Conservation (phyloP, 2,113 vertebrate species). For the Percopsis transmontana region DNA sequence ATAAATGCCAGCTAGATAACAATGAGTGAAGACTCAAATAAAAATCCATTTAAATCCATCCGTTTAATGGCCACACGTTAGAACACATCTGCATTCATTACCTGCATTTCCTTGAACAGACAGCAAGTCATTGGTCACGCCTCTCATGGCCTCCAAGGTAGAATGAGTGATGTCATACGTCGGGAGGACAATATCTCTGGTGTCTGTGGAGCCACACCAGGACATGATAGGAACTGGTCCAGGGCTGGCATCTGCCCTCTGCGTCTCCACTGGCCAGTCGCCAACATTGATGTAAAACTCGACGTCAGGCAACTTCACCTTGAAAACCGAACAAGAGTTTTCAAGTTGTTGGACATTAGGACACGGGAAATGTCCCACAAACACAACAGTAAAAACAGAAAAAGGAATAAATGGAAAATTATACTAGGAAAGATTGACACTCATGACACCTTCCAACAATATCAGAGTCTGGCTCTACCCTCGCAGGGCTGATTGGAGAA, state of each 20-base stretch:
- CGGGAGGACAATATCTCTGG: conserved; percentile 87
- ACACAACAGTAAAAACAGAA: no score
- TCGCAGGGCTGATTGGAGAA: no score
- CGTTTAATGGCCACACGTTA: neutral
- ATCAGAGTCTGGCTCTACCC: no score
- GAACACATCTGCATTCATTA: conserved; percentile 51
- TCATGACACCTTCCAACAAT: no score
- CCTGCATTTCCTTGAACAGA: conserved; percentile 94
- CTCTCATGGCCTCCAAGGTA: conserved; percentile 88
- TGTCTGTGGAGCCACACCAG: conserved; percentile 91
- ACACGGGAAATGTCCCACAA: no score
- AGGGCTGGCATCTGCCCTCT: conserved; percentile 76
- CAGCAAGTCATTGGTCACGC: conserved; percentile 91
- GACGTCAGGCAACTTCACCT: conserved; percentile 87
- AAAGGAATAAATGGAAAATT: no score
- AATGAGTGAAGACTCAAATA: neutral
- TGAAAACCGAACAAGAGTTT: neutral
- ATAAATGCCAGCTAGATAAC: neutral
- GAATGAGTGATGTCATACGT: conserved; percentile 93
- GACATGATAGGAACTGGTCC: conserved; percentile 87
- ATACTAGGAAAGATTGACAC: no score
- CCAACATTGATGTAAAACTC: conserved; percentile 94
- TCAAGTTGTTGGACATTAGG: no score
- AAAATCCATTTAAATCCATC: neutral
- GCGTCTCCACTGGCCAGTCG: conserved; percentile 90